Base-by-base conservation (phyloP, 2,113 vertebrate species). In the Arvicanthis niloticus region DNA sequence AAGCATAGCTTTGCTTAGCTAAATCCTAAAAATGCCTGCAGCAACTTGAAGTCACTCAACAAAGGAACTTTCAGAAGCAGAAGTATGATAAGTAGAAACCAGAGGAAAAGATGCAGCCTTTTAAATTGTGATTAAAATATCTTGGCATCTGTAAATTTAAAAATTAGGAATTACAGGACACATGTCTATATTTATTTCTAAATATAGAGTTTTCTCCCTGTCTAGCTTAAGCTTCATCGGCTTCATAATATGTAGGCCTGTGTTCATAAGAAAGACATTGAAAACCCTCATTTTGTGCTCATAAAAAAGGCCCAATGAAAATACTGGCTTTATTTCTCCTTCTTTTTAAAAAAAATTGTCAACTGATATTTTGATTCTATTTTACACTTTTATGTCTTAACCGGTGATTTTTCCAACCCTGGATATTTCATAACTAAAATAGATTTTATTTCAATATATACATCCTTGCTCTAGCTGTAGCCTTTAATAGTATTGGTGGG, bases 1-100 rank as follows among this genome's bases (percentile, higher is more conserved):
- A 72, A 91, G 17, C 37, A 9, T 89, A 70, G 6, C 72, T 92
- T 24, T 15, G 34, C 29, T 80, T 78, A 73, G 60, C 24, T 78
- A 42, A 65, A 89, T 94, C 76, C 88, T 48, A 94, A 80, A 92
- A 91, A 22, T 81, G 31, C 17, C 19, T 86, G 22, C 12, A 68
- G 21, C 6, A 19, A 60, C 31, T 90, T 40, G 34, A 85, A n/a
- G 10, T 75, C 37, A 92, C 7, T 48, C 48, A 78, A 78, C 7
- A 37, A 82, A 82, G 60, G 26, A 60, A 42, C 0, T 60, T 19
- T 51, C 40, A 67, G 15, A 62, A 53, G 0, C 45, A 67, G 15
- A 62, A 60, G 0, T 42, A 4, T 22, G 26, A 58, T 65, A 40
- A 48, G 34, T 19, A 11, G 56, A 77, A 87, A 1, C 80, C 58